Evolutionary conservation across 2,888 invertebrate species (phyloP), one percentile per base, ranked within the genome.

Genomic region (Hypena proboscidalis): DNA sequence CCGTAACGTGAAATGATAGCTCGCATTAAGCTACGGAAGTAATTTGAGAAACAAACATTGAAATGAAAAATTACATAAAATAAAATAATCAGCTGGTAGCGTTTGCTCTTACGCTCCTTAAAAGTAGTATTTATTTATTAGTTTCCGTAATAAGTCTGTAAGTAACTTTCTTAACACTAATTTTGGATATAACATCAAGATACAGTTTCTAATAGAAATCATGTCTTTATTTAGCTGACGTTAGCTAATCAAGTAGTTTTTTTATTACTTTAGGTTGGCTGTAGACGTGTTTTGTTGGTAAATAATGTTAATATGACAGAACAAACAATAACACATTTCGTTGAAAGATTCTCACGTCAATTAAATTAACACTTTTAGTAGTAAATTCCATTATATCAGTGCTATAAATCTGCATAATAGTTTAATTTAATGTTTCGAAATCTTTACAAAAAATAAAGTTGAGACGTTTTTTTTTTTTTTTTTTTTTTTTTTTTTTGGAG

Each of bases 1-100:
- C 32, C 9, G 47, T 58, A 47, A 54, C 37, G 27, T 43, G 32
- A 45, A 55, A 63, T 38, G 47, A 51, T 49, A 29, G 38, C 13
- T 52, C 25, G 36, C 33, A 48, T 48, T 45, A 26, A 38, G 44
- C 31, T 29, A 38, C 57, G 49, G 44, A 60, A 49, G 44, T 35
- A 7, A 47, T 51, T 46, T 30, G 10, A 29, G 29, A 26, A 36
- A 22, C 13, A 47, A 39, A 50, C 21, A 38, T 40, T 44, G 29
- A 22, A 11, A 9, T 36, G 29, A 37, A 37, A 32, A 49, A n/a
- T n/a, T n/a, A n/a, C n/a, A n/a, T n/a, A n/a, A 33, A 40, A 10
- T 52, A 23, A 60, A 17, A 19, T 37, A 40, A 47, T 2, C 15
- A 9, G 20, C 9, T 8, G 1, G 6, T 19, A 4, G 17, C 15